Percentiles rank a stretch among this genome's conserved stretches.
Conservation (phyloP, 2,113 vertebrate species). For the Thamnophis sirtalis region DNA sequence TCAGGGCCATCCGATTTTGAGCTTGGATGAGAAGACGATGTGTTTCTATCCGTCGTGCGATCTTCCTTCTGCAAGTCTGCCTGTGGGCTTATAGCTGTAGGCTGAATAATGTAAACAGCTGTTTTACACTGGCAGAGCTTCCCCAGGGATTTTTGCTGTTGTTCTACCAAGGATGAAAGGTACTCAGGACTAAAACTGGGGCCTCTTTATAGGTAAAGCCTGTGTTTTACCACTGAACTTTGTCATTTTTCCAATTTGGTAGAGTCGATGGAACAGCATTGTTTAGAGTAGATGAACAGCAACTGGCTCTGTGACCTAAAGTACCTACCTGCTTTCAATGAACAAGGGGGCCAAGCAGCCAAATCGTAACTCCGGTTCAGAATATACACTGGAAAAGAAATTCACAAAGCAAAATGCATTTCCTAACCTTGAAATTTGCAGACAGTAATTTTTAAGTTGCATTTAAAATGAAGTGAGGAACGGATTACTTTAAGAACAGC, state of each 20-base stretch:
- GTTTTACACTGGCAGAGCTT: neutral
- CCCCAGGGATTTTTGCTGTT: neutral
- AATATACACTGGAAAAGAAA: neutral
- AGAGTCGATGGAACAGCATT: neutral
- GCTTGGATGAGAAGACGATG: neutral
- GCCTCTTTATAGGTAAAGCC: neutral
- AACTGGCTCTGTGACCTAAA: neutral
- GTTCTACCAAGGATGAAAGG: neutral
- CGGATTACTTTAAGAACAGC: slow-evolving; percentile 19
- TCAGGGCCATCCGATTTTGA: neutral
- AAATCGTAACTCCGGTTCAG: neutral
- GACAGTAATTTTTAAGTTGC: slow-evolving; percentile 25
- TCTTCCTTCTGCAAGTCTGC: neutral
- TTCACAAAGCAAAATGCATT: neutral
- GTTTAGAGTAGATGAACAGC: neutral
- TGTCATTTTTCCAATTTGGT: neutral
- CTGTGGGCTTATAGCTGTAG: neutral
- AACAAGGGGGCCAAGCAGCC: neutral
- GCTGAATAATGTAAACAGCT: neutral
- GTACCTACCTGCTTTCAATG: neutral
- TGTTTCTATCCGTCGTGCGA: neutral
- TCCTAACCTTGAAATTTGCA: neutral
- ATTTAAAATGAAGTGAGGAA: slow-evolving; percentile 38
- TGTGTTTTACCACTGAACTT: neutral
- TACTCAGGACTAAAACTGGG: neutral